Conservation (phyloP, 2,113 vertebrate genomes). For the Sarotherodon lohbergeri region DNA sequence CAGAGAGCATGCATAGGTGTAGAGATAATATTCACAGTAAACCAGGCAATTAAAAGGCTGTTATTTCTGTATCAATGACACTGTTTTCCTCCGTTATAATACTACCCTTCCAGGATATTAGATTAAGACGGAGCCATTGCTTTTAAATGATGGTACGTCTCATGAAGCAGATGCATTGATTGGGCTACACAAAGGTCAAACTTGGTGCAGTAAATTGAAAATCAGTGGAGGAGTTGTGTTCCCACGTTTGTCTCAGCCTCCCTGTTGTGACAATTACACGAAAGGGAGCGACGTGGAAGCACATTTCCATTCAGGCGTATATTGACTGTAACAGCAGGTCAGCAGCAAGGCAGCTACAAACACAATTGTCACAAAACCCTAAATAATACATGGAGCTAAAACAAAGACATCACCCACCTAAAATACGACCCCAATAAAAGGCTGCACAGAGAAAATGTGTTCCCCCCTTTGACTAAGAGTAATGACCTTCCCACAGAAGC, state of each 20-base stretch:
- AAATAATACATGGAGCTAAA: constrained; percentile 61
- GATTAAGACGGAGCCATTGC: background rate
- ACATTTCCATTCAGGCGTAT: constrained; percentile 45
- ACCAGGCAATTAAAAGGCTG: constrained; percentile 29
- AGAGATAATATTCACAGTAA: background rate
- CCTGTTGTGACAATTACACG: constrained; percentile 59
- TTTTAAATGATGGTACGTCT: constrained; percentile 21
- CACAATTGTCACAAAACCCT: constrained; percentile 56
- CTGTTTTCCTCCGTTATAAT: background rate
- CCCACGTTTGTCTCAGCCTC: constrained; percentile 33
- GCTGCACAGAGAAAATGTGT: constrained; percentile 25
- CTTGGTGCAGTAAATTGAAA: constrained; percentile 44
- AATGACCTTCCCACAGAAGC: constrained; percentile 43
- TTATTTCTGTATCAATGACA: constrained; percentile 8
- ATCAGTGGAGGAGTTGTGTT: constrained; percentile 51
- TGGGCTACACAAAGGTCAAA: constrained; percentile 54
- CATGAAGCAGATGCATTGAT: constrained; percentile 39
- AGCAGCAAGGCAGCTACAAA: constrained; percentile 36
- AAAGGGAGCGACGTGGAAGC: constrained; percentile 12
- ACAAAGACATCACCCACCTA: constrained; percentile 52
- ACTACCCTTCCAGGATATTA: background rate
- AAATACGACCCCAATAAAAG: constrained; percentile 60
- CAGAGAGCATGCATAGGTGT: background rate
- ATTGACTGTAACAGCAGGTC: constrained; percentile 59
- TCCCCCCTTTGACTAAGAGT: constrained; percentile 21